Evolutionary conservation across 2,888 invertebrate genomes (phyloP), one percentile per base, ranked within the genome.

Genomic region (Alviniconcha strummeri): DNA sequence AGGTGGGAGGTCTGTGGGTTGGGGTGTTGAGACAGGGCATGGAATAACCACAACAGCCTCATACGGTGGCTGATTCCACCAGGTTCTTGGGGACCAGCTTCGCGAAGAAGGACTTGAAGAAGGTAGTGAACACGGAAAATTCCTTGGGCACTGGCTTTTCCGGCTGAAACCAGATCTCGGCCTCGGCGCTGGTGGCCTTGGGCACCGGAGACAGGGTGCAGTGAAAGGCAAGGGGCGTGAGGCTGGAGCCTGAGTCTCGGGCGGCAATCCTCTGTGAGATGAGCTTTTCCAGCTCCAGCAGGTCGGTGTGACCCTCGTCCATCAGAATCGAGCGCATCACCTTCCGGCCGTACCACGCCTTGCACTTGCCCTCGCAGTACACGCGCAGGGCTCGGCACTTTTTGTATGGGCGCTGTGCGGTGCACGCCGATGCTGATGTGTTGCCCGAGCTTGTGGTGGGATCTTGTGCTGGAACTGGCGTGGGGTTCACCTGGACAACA

Each of bases 241-340:
- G 13, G 11, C 52, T 82, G 52, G 55, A 67, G 9, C 67, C 82
- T 4, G 82, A 57, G 15, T 82, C 84, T 5, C 60, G 56, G 36
- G 85, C 80, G 5, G 79, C 36, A 52, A 84, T 82, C 17, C 82
- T 5, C 67, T 85, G 57, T 1, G 85, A 84, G 54, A 88, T 84
- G 60, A 77, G 85, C 79, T 82, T 83, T 71, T 86, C 86, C 5
- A 87, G 80, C 7, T 83, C 72, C 19, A 86, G 77, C 57, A 67
- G 77, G 54, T 82, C 84, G 8, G 60, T 5, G n/a, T 82, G 81
- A 9, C 86, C 86, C 9, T 86, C 85, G 0, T 84, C 84, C 9
- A 87, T 71, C 56, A 89, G 84, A 2, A 88, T 84, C 9, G 86
- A 83, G 15, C 84, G 86, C 74, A 87, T 54, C 60, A 57, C 56